These are phyloP conservation scores for Charanyca ferruginea DNA, from an alignment of 2,888 invertebrate species.

Conservation along the genomic window DNA sequence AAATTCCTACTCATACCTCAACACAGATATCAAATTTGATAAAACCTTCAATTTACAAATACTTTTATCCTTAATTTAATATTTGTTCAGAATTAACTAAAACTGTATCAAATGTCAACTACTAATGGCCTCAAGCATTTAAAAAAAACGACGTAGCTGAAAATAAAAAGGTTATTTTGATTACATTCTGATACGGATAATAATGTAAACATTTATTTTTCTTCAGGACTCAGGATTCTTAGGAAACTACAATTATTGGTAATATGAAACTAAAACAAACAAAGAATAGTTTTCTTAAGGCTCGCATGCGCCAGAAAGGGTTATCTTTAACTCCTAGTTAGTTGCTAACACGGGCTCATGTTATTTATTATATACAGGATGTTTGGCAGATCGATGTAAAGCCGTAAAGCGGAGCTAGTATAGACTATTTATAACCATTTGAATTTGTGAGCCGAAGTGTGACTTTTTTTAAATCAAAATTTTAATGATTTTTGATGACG, in stretches of 20 bases:
- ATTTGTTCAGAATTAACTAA: background rate
- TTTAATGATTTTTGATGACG: no score
- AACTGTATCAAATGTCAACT: background rate
- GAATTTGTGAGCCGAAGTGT: no score
- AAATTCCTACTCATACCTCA: no score
- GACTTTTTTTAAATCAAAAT: no score
- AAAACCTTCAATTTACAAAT: no score
- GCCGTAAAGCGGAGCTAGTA: no score
- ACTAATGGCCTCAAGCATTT: background rate
- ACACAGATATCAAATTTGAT: no score
- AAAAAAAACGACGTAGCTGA: background rate
- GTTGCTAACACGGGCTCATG: no score
- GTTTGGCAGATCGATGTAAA: no score
- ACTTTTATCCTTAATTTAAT: no score
- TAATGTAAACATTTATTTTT: background rate
- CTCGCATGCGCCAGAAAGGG: background rate
- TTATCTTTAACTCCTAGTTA: background rate
- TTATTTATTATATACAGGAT: no score
- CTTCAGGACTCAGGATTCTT: background rate
- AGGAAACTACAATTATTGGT: background rate
- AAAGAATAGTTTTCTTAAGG: background rate
- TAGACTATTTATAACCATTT: no score
- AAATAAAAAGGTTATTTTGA: background rate
- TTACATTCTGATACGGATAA: background rate
- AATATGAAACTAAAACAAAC: constrained; percentile 24